Conservation (phyloP, 2,113 vertebrate species). For the Oplegnathus fasciatus region DNA sequence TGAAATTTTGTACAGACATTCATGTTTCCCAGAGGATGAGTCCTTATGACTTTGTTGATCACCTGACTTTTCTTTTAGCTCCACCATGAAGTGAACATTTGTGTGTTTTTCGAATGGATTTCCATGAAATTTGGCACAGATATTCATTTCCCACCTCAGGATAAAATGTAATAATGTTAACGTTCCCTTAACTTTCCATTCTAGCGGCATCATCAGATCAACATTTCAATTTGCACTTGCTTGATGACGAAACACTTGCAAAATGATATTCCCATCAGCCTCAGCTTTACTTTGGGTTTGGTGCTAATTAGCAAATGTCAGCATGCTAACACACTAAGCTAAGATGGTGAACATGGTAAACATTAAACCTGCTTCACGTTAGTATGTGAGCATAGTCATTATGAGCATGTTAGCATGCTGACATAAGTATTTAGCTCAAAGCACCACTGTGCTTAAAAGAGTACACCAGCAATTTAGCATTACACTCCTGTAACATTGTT, state of each 20-base stretch:
- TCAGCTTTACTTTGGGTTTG: too few species aligned
- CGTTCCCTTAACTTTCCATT: neutral
- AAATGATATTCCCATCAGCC: neutral
- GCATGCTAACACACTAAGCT: neutral
- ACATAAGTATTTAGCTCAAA: neutral
- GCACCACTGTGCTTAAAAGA: neutral
- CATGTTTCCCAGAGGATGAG: neutral
- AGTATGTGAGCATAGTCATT: too few species aligned
- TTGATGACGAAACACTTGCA: neutral
- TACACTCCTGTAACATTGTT: neutral
- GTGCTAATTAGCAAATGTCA: too few species aligned
- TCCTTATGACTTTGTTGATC: too few species aligned
- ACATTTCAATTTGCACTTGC: neutral
- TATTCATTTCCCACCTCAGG: too few species aligned
- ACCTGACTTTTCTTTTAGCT: too few species aligned
- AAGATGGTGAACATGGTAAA: neutral
- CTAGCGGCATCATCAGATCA: neutral
- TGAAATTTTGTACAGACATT: too few species aligned
- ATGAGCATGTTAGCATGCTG: neutral
- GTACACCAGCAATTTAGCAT: neutral
- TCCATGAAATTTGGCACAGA: too few species aligned
- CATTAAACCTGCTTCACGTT: neutral
- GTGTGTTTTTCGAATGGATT: too few species aligned
- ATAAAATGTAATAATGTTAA: too few species aligned
- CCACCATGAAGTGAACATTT: too few species aligned